Conservation (phyloP, 1,140 invertebrate genomes). For the Macrotrachela quadricornifera region DNA sequence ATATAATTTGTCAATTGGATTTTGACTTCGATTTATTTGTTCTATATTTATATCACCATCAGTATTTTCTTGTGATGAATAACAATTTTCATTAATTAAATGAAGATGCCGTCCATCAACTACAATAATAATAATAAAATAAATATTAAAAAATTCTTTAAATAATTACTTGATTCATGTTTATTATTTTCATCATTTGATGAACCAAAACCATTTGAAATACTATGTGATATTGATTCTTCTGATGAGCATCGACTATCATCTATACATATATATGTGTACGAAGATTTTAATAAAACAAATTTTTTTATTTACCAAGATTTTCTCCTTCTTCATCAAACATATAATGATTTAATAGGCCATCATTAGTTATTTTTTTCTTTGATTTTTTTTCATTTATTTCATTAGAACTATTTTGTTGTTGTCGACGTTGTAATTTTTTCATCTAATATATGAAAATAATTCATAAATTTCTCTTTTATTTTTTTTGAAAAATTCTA, state of each 20-base stretch:
- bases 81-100: conserved; percentile 26
- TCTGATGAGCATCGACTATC: too few species aligned
- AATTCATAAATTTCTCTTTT: too few species aligned
- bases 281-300: too few species aligned
- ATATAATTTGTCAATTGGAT: conserved; percentile 88
- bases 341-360: too few species aligned
- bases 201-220: conserved; percentile 7
- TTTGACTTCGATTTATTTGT: conserved; percentile 36
- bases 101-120: background rate
- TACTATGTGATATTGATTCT: conserved; percentile 8
- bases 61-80: conserved; percentile 33
- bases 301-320: too few species aligned
- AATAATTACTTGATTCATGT: background rate
- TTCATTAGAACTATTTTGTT: conserved; percentile 1
- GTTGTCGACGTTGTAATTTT: conserved; percentile 11
- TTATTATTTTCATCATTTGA: conserved; percentile 1
- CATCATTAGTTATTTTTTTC: background rate
- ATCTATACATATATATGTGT: too few species aligned
- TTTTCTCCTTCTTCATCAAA: too few species aligned
- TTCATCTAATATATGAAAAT: conserved; percentile 5
- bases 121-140: conserved; percentile 6
- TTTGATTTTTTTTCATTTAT: background rate
- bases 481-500: background rate
- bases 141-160: too few species aligned
- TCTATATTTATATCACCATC: conserved; percentile 25